Evolutionary conservation across 2,113 vertebrate genomes (phyloP), one percentile per base, ranked within the genome.

Genomic region (Hippocampus barbouri): DNA sequence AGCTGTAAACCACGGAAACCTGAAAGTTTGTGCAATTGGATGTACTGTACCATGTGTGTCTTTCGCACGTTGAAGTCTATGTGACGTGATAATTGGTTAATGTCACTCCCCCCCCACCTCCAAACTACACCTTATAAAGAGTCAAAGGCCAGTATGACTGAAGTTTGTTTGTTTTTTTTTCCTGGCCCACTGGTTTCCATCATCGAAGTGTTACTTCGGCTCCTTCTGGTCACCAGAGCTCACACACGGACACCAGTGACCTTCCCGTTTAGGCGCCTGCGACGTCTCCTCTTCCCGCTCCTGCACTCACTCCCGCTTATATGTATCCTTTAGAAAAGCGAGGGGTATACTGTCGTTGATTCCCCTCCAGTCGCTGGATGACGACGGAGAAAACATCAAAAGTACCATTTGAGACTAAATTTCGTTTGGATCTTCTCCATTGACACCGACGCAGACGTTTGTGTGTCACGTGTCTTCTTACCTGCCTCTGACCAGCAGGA

Each of bases 251-350:
- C 21, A 59, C 75, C 73, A 69, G 73, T 38, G 1, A 62, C 43
- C 72, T 57, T 68, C 70, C 64, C 34, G 21, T 75, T 61, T 4
- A 51, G 75, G 72, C 75, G 74, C 53, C 73, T 18, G 54, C 49
- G 64, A 73, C 8, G 67, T 69, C 69, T 66, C 72, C 53, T 72
- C 45, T 21, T 70, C 69, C 15, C 63, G 53, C 63, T 54, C 23
- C 53, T 54, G 27, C 68, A 66, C 75, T 65, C 77, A 81, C 71
- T 75, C 83, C 80, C 57, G 84, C 80, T 80, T 71, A 66, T 67
- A 78, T 81, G 75, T 76, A 87, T 89, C 83, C 80, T 84, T 79
- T 85, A 82, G 76, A 85, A 88, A 88, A 80, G 76, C 79, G 64
- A 63, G 77, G 79, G 80, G 68, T 79, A 78, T 38, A 6, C 34